Evolutionary conservation across 2,113 vertebrate genomes (phyloP), one percentile per base, ranked within the genome.

Genomic region (Percina caprodes): DNA sequence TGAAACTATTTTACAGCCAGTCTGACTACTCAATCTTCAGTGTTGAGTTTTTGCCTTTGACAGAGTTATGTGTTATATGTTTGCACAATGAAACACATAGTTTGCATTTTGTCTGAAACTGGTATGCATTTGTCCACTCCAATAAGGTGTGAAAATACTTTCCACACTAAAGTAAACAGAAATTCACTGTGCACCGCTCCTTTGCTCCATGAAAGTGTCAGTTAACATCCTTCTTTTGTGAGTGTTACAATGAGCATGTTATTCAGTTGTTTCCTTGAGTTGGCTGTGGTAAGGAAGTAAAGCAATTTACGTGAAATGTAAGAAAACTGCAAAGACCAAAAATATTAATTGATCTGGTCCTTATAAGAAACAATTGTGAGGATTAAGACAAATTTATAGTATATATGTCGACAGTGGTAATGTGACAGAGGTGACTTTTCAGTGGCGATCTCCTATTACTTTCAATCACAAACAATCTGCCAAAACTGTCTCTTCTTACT

Each of bases 201-300:
- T 86, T 89, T 70, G 30, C 89, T 88, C 74, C 88, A 80, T 67
- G 5, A 75, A 15, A 19, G 55, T 54, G 52, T 76, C 59, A 13
- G 61, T 24, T 35, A 65, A 79, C 54, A 19, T 52, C 3, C 11
- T 23, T 26, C 39, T 67, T 73, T 66, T 56, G 19, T 35, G 8
- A 49, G 19, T 23, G 30, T 26, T 21, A 56, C 21, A 24, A 1
- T 15, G 19, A 86, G 82, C 48, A 74, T 56, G 52, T 3, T 12
- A 2, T 30, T 45, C 21, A 51, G 24, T 21, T 69, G 54, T 70
- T 80, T 66, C 19, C 35, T 71, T 19, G 7, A 49, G 2, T 26
- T 52, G 45, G 16, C 59, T 14, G 18, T 3, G 4, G 12, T 42
- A 21, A 56, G 13, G 23, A 72, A 76, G 35, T 35, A 0, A 12